Percentiles rank a stretch among this genome's conserved stretches.
phyloP scores from a whole-genome alignment of 2,797 vertebrate genomes.

The Chrosomus eos region DNA sequence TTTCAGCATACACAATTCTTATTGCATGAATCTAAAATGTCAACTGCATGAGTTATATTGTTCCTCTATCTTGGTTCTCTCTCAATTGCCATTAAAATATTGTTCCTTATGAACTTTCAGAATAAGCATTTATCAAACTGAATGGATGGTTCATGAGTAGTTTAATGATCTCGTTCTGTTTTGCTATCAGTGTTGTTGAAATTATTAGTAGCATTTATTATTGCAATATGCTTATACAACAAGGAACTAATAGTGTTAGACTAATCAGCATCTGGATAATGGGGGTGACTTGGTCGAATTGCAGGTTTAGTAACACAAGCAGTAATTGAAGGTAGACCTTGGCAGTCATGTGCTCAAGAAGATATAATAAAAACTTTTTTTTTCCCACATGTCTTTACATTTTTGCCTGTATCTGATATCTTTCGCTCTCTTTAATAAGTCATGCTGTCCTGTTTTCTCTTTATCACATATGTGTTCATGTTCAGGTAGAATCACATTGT shows the following conservation, averaged over 20 bases:
- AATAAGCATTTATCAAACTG: not conserved
- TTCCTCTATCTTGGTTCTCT: not conserved
- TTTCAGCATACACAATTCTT: not conserved
- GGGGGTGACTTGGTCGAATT: not conserved
- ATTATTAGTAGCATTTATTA: not conserved
- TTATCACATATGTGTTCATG: constrained; percentile 6
- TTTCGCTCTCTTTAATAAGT: too few relatives aligned
- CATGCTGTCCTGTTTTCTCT: not conserved
- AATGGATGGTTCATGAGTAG: not conserved
- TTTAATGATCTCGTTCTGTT: not conserved
- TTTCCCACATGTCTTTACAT: not conserved
- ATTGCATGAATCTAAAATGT: constrained; percentile 4
- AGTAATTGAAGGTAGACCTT: not conserved
- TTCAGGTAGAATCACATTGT: constrained; percentile 49
- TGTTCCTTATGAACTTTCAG: not conserved
- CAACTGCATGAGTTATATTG: not conserved
- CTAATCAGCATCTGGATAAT: not conserved
- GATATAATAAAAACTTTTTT: not conserved
- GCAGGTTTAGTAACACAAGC: not conserved
- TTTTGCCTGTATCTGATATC: not conserved
- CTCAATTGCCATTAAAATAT: not conserved
- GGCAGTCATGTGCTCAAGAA: not conserved
- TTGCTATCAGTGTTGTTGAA: not conserved
- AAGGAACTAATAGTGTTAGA: not conserved
- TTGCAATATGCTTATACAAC: not conserved